phyloP scores from a whole-genome alignment of 2,113 vertebrate genomes.

The Microtus ochrogaster region DNA sequence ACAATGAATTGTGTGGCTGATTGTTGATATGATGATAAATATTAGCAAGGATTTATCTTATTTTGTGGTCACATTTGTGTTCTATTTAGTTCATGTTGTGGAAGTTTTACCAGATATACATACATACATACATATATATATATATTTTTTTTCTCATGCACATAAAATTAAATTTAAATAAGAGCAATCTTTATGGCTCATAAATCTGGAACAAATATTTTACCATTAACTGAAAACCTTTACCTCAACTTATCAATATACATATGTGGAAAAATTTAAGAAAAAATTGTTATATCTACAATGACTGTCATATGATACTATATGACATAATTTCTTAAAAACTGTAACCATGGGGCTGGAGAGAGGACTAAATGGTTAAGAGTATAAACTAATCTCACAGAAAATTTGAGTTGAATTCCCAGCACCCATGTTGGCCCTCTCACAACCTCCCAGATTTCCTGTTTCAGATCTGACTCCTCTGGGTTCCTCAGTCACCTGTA shows the following conservation, averaged over 20 bases:
- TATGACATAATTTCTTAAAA: background rate
- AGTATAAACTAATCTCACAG: background rate
- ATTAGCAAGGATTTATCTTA: background rate
- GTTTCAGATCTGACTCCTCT: background rate
- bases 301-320: too few relatives aligned
- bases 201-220: background rate
- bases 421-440: background rate
- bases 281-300: background rate
- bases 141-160: background rate
- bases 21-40: background rate
- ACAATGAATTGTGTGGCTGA: background rate
- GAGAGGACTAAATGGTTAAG: background rate
- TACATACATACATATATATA: background rate
- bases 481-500: background rate
- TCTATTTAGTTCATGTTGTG: background rate
- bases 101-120: background rate
- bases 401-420: background rate
- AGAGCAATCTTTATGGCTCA: background rate
- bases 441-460: background rate
- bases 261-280: background rate
- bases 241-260: background rate
- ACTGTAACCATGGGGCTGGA: background rate
- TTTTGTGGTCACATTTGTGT: background rate
- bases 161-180: background rate
- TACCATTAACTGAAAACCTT: background rate